Percentiles rank a stretch among this genome's conserved stretches.
These are phyloP conservation scores for Hyalella azteca DNA, from an alignment of 2,888 invertebrate species.

Conservation along the genomic window DNA sequence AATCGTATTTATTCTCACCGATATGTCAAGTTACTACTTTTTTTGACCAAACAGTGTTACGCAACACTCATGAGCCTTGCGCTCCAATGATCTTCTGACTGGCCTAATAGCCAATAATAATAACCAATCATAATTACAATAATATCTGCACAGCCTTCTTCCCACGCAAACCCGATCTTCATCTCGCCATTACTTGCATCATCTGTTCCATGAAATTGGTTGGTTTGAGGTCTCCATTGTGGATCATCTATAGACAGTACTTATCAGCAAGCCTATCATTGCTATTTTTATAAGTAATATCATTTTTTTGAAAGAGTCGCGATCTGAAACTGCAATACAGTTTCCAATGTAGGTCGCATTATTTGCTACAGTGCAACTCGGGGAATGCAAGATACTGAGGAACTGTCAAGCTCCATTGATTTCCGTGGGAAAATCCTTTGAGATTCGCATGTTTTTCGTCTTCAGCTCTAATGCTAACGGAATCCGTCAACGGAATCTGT, in stretches of 20 bases:
- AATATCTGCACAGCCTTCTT: no score
- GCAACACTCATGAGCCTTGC: not conserved
- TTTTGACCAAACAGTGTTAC: not conserved
- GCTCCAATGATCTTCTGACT: not conserved
- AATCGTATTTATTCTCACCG: not conserved
- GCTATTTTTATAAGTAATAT: not conserved
- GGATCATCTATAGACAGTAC: no score
- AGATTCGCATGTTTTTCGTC: not conserved
- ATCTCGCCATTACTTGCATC: not conserved
- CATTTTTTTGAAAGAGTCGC: not conserved
- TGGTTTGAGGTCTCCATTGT: not conserved
- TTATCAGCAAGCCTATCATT: no score
- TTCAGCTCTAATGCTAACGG: not conserved
- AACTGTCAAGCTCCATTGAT: constrained; percentile 4
- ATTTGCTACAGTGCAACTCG: not conserved
- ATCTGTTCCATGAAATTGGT: no score
- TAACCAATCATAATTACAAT: no score
- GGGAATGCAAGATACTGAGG: not conserved
- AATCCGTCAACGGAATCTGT: not conserved
- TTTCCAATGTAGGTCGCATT: not conserved
- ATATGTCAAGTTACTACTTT: not conserved
- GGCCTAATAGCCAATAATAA: no score
- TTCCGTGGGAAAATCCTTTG: not conserved
- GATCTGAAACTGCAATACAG: not conserved
- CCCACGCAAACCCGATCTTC: not conserved